phyloP scores from a whole-genome alignment of 2,888 invertebrate species.

The Lamellibrachia columna region DNA sequence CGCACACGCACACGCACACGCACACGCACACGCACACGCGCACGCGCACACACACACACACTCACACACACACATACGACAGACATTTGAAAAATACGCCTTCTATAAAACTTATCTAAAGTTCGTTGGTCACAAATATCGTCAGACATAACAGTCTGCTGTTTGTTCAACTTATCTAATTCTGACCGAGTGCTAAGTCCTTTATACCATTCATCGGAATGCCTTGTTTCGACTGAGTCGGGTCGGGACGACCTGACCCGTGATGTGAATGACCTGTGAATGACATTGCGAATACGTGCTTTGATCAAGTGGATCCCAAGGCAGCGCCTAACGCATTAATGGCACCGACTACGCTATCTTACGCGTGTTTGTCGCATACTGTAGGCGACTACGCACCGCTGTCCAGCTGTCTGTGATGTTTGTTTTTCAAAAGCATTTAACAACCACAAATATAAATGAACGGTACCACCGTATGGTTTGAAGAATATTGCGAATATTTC shows the following conservation, averaged over 20 bases:
- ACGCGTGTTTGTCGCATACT: not conserved
- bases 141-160: not conserved
- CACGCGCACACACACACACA: no score
- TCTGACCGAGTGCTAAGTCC: not conserved
- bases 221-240: not conserved
- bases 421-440: not conserved
- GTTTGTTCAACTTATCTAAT: not conserved
- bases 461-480: not conserved
- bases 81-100: not conserved
- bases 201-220: not conserved
- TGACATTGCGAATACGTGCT: not conserved
- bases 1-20: no score
- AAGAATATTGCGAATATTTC: not conserved
- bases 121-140: not conserved
- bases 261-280: not conserved
- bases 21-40: no score
- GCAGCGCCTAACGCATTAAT: not conserved
- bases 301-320: not conserved
- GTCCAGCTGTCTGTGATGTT: not conserved
- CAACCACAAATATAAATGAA: not conserved
- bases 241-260: constrained; percentile 8
- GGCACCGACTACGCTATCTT: not conserved
- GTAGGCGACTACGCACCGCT: not conserved
- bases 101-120: not conserved
- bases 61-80: no score